Evolutionary conservation across 2,113 vertebrate genomes (phyloP), one percentile per base, ranked within the genome.

Genomic region (Grallaria varia): DNA sequence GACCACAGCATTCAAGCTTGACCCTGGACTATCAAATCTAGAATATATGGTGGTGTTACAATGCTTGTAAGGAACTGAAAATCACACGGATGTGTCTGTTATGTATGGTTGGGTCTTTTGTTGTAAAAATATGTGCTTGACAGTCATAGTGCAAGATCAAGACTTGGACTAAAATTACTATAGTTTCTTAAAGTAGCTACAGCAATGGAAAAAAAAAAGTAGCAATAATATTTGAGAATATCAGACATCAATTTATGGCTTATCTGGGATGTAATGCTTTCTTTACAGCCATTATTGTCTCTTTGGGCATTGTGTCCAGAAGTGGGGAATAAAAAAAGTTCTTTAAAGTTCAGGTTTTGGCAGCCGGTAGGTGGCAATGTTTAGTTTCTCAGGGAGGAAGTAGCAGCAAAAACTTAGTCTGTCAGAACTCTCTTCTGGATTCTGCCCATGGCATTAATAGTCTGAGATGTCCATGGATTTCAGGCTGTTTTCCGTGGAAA

Each of bases 291-390:
- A 42, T 69, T 19, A 2, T 49, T 72, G 16, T 59, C 30, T 33
- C 25, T 78, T 42, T 76, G 3, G 25, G 14, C 5, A 3, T 37
- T 60, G 5, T 73, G 42, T 53, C 21, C 88, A 31, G 20, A 22
- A 58, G 23, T 8, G 42, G 27, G 33, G 76, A 86, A 50, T 21
- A 8, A 68, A 75, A 55, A 53, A 8, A 30, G 11, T 17, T 2
- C 10, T 12, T 74, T 27, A 2, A 59, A 52, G 33, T 39, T 94
- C 47, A 59, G 40, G 3, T 50, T 78, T 64, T 77, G 55, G 35
- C 16, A 15, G 88, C 87, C 96, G 3, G 76, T 95, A 96, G 97
- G 85, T 97, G 95, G 97, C 94, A 87, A 40, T 96, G 64, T 96
- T 94, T 85, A 55, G 92, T 96, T 95, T 93, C 39, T 86, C 58